Base-by-base conservation (phyloP, 2,113 vertebrate genomes). In the Poicephalus gulielmi region DNA sequence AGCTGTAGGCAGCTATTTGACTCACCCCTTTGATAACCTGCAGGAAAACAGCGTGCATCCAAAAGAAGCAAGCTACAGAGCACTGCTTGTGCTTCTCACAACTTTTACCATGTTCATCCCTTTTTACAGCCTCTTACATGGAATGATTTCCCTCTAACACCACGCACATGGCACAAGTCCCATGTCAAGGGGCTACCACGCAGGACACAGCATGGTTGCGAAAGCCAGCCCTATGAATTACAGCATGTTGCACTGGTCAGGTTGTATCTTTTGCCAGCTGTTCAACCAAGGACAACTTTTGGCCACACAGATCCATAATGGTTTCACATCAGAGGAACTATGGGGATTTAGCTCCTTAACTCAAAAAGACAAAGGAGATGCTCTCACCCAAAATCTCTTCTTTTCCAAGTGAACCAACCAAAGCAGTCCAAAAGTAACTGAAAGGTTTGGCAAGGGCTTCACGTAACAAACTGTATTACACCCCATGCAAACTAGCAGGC, bases 131-230 rank as follows among this genome's bases (percentile, higher is more conserved):
- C 50, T 22, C 27, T 64, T 31, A 25, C 18, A 33, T 0, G 2
- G 35, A 78, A 23, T 1, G 2, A 49, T 47, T 57, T 37, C 35
- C 25, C 33, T 52, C 49, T 23, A 69, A 68, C 43, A 83, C 14
- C 35, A 60, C 1, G 2, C 39, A 9, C 1, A 0, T 7, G 55
- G 71, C 12, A 16, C 15, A 41, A 88, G 43, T 35, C 64, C 55
- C n/a, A 13, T 1, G 0, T 27, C 46, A 77, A 66, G 64, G 0
- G 7, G 31, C 49, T 77, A 64, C 39, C 10, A 74, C 0, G 0
- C 44, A 62, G 80, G 39, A 76, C 16, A n/a, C 63, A 47, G 30
- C 0, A 0, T 1, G 24, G 53, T 24, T 6, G 3, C 0, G 1
- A 43, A 24, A 83, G 41, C 25, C 71, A 82, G 0, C 1, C 5